phyloP scores from a whole-genome alignment of 2,113 vertebrate species.

The Elephantulus edwardii region DNA sequence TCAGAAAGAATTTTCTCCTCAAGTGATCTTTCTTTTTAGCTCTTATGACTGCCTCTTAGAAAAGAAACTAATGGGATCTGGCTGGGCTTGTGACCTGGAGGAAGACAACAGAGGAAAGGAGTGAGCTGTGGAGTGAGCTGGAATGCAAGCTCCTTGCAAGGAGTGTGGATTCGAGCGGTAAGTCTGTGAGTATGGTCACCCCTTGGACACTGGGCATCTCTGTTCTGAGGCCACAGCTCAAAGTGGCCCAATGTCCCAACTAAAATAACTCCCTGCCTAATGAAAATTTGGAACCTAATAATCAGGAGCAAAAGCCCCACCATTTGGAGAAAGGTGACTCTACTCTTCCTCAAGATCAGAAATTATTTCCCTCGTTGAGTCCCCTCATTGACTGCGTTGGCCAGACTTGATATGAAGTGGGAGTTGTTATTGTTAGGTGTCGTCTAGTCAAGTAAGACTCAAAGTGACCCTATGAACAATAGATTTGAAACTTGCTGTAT shows the following conservation, averaged over 20 bases:
- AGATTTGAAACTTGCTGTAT: too few species aligned
- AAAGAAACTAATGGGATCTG: neutral
- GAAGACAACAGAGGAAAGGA: neutral
- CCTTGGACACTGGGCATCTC: neutral
- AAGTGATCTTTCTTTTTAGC: neutral
- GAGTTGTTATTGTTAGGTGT: too few species aligned
- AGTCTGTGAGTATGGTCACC: neutral
- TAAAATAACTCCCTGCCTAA: neutral
- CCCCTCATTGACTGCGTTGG: neutral
- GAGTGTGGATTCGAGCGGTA: too few species aligned
- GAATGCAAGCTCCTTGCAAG: neutral
- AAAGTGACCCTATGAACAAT: too few species aligned
- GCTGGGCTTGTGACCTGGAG: slow-evolving; percentile 7
- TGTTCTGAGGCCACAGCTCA: neutral
- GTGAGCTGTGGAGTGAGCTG: neutral
- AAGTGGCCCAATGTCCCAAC: neutral
- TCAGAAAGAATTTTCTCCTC: neutral
- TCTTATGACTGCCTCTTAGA: neutral
- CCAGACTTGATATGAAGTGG: neutral
- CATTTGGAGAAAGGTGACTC: neutral
- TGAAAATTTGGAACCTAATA: neutral
- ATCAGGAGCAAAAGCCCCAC: neutral
- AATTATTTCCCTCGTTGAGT: neutral
- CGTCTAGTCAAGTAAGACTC: too few species aligned
- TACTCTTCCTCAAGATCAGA: neutral